Evolutionary conservation across 2,888 invertebrate species (phyloP), one percentile per base, ranked within the genome.

Genomic region (Macropis europaea): DNA sequence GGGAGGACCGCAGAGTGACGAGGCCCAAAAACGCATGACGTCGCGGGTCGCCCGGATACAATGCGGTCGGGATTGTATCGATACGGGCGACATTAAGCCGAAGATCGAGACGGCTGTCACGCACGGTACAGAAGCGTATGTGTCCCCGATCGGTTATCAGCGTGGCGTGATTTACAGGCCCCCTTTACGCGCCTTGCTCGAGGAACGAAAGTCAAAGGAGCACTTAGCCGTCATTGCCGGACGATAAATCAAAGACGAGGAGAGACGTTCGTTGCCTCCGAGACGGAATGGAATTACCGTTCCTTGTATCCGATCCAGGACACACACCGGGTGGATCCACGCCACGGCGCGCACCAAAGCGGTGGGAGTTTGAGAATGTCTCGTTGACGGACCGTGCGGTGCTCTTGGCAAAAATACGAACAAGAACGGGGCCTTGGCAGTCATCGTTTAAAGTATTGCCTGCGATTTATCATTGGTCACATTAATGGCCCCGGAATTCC

Each of bases 391-490:
- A 83, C 76, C 80, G 83, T 70, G 40, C 77, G 81, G 64, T 76
- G 75, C 66, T 77, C 74, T 73, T 71, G 76, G 80, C 82, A 80
- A 85, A 85, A 83, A 82, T 82, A 81, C 82, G 77, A 79, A 83
- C 79, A 84, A 83, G 82, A 83, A 85, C 76, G 81, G 66, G 71
- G 71, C 79, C 84, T 74, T 79, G 82, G 84, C 81, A 84, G 85
- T 86, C 86, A 86, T 87, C 86, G 83, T 85, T 87, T 86, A 86
- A 85, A 86, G 84, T 84, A 87, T 86, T 79, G 80, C 83, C 84
- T 68, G 82, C 83, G 82, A 87, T 87, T 87, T 85, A 87, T 87
- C 87, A 87, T 84, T 81, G 86, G 75, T 66, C 79, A 81, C 84
- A 86, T 85, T 87, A 86, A 87, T 87, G 86, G 85, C 76, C 79